Percentiles rank a stretch among this genome's conserved stretches.
Evolutionary conservation across 2,888 invertebrate genomes (phyloP).

Genomic region (Pammene fasciana): DNA sequence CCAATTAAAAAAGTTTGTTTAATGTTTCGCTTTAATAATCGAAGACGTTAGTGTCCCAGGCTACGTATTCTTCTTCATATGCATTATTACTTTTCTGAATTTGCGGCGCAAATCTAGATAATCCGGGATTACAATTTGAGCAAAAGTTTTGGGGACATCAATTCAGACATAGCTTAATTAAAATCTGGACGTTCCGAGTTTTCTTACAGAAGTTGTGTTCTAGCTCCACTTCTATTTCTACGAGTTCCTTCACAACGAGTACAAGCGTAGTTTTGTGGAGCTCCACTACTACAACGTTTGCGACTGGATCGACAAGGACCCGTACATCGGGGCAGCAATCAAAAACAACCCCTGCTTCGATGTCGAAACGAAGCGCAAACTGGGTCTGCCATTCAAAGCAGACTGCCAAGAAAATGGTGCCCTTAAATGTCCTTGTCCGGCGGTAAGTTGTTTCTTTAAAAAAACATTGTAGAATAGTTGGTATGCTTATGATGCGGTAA

Average conservation of each 20-base stretch:
- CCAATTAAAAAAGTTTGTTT: too few species aligned
- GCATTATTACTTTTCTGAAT: too few species aligned
- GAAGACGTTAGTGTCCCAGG: too few species aligned
- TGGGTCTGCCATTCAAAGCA: not conserved
- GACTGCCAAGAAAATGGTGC: not conserved
- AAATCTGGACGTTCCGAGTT: not conserved
- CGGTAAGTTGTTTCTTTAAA: not conserved
- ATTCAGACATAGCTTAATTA: not conserved
- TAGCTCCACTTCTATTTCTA: conserved; percentile 5
- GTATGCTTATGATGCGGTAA: too few species aligned
- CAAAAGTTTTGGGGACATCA: too few species aligned
- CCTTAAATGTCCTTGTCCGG: not conserved
- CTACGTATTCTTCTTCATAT: too few species aligned
- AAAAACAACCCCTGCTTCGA: not conserved
- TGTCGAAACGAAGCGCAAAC: not conserved
- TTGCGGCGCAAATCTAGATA: too few species aligned
- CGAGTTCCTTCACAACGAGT: conserved; percentile 13
- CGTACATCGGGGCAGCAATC: not conserved
- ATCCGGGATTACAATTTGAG: too few species aligned
- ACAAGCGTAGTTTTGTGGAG: not conserved
- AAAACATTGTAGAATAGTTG: not conserved
- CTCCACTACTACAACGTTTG: not conserved
- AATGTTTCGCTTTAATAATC: too few species aligned
- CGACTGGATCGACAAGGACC: not conserved
- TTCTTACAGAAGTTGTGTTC: too few species aligned